Evolutionary conservation across 2,113 vertebrate genomes (phyloP).

Genomic region (Excalfactoria chinensis): DNA sequence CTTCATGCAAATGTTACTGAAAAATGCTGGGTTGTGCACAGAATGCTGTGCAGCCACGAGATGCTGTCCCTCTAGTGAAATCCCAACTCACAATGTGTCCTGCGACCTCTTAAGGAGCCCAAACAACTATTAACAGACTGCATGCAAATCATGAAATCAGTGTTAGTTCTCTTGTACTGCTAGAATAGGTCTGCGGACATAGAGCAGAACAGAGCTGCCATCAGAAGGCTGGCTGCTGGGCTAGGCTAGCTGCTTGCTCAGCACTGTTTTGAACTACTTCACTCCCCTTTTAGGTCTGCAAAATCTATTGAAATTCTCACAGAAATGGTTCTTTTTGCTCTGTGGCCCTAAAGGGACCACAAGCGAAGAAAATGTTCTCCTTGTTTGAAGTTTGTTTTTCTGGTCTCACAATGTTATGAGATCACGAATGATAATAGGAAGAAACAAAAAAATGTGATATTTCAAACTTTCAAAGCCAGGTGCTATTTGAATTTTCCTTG

Average conservation of each 20-base stretch:
- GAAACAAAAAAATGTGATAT: neutral
- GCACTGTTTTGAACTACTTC: accelerated
- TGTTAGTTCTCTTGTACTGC: neutral
- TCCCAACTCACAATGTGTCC: neutral
- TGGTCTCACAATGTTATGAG: neutral
- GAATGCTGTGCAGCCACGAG: neutral
- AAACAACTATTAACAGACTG: neutral
- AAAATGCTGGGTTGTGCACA: neutral
- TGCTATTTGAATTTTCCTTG: neutral
- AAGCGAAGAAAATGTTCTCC: neutral
- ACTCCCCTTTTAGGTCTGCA: neutral
- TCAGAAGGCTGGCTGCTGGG: neutral
- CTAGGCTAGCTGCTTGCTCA: neutral
- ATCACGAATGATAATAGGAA: neutral
- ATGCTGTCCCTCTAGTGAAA: neutral
- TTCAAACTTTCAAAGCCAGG: neutral
- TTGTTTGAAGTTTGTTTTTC: neutral
- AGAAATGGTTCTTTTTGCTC: neutral
- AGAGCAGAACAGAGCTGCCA: neutral
- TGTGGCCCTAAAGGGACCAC: neutral
- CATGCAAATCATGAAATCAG: neutral
- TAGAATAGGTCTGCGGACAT: neutral
- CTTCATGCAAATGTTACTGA: neutral
- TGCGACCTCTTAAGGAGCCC: neutral
- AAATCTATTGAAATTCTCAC: neutral